Evolutionary conservation across 2,113 vertebrate species (phyloP).

Genomic region (Pan troglodytes): NHGRI_mPanTro3-v2.1_pri NC_072408.2:77004001-77004500

Average conservation of each 20-base stretch:
- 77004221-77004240: not conserved
- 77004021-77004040: not conserved
- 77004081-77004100: not conserved
- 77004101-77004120: slow-evolving; percentile 6
- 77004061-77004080: not conserved
- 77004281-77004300: not conserved
- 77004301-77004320: slow-evolving; percentile 14
- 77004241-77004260: not conserved
- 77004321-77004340: not conserved
- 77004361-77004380: not conserved
- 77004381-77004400: not conserved
- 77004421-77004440: slow-evolving; percentile 25
- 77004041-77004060: not conserved
- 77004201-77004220: not conserved
- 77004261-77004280: not conserved
- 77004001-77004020: not conserved
- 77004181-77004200: slow-evolving; percentile 27
- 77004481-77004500: not conserved
- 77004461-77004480: not conserved
- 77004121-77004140: not conserved
- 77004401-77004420: not conserved
- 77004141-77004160: slow-evolving; percentile 17
- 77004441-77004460: not conserved
- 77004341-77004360: not conserved
- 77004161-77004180: not conserved